phyloP scores from a whole-genome alignment of 2,797 vertebrate species.

The Pantherophis vulpinus region DNA sequence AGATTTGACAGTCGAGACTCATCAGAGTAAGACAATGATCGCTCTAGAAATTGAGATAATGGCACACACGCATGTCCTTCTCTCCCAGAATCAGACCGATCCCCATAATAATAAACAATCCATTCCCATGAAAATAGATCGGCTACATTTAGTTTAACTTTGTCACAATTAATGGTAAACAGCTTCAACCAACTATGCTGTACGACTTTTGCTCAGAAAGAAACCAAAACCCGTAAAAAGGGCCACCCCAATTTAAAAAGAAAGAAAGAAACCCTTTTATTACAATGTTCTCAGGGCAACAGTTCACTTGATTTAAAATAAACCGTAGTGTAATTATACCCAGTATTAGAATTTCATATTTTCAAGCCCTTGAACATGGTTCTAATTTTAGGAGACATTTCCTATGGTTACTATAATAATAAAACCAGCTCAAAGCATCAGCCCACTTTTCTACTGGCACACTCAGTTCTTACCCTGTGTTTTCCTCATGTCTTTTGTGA shows the following conservation, averaged over 20 bases:
- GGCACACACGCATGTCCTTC: background rate
- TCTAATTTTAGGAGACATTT: conserved; percentile 1
- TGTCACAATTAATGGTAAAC: background rate
- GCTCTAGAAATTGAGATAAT: conserved; percentile 76
- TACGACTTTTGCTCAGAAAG: background rate
- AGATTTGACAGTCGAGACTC: conserved; percentile 99
- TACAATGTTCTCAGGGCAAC: background rate
- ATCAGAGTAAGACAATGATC: conserved; percentile 97
- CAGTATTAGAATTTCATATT: background rate
- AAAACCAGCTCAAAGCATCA: background rate
- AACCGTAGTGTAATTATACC: background rate
- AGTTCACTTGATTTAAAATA: background rate
- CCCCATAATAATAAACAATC: background rate
- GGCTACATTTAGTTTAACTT: background rate
- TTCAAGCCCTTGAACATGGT: background rate
- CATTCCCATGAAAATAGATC: background rate
- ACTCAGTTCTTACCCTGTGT: conserved; percentile 85
- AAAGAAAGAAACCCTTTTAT: background rate
- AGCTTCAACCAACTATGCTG: background rate
- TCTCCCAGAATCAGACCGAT: background rate
- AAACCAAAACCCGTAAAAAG: background rate
- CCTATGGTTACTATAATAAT: background rate
- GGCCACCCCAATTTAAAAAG: background rate
- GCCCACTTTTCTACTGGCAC: background rate
- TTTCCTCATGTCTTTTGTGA: conserved; percentile 99